Conservation (phyloP, 2,888 invertebrate genomes). For the Aspidiotus destructor region DNA sequence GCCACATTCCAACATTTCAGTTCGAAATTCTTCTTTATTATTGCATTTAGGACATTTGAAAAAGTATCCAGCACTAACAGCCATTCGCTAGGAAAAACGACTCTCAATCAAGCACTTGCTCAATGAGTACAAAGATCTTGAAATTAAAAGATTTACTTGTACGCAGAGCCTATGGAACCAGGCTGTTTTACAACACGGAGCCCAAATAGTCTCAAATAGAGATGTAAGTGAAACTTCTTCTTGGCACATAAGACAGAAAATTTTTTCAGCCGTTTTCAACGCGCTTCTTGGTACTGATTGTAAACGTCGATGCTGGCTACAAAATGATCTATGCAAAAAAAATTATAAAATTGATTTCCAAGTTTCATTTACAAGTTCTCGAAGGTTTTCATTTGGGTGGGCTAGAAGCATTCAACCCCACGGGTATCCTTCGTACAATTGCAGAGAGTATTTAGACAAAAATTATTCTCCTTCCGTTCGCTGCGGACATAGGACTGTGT, state of each 20-base stretch:
- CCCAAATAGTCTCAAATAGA: slow-evolving; percentile 49
- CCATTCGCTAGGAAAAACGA: slow-evolving; percentile 44
- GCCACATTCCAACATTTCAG: slow-evolving; percentile 54
- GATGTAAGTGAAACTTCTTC: slow-evolving; percentile 48
- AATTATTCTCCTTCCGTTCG: no score
- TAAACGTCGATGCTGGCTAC: slow-evolving; percentile 51
- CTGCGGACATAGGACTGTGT: no score
- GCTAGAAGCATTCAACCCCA: no score
- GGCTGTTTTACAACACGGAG: slow-evolving; percentile 66
- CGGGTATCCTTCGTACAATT: no score
- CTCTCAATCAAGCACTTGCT: neutral
- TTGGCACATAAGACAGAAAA: slow-evolving; percentile 60
- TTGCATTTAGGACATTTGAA: slow-evolving; percentile 78
- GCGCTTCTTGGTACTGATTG: slow-evolving; percentile 44
- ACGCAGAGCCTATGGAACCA: slow-evolving; percentile 68
- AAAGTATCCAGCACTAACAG: slow-evolving; percentile 66
- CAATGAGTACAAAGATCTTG: no score
- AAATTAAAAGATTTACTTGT: slow-evolving; percentile 44
- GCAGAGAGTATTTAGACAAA: no score
- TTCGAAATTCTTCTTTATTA: slow-evolving; percentile 54
- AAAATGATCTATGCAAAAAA: slow-evolving; percentile 50
- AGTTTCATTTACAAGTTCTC: slow-evolving; percentile 24
- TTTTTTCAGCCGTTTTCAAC: slow-evolving; percentile 38
- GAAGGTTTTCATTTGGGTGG: no score
- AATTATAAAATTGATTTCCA: neutral